Evolutionary conservation across 2,797 vertebrate species (phyloP).

Genomic region (Rhynchotus rufescens): DNA sequence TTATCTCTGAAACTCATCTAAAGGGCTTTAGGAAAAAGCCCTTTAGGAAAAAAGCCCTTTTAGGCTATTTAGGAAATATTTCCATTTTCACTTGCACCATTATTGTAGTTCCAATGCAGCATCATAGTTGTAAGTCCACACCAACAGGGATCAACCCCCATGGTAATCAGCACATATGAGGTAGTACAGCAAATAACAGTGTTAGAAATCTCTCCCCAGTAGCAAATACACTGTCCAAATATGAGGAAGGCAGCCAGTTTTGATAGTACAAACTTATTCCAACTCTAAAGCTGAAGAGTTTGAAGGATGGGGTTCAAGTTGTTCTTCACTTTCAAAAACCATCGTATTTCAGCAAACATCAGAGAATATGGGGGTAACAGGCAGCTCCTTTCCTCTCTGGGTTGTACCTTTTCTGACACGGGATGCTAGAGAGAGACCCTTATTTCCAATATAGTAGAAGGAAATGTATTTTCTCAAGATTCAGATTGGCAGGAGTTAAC

Average conservation of each 20-base stretch:
- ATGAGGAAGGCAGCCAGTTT: neutral
- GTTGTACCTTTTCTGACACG: neutral
- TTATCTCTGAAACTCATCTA: neutral
- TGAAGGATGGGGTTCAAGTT: neutral
- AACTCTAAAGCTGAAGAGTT: neutral
- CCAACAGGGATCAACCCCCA: neutral
- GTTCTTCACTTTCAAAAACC: neutral
- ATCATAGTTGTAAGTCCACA: neutral
- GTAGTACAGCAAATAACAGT: neutral
- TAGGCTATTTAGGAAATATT: neutral
- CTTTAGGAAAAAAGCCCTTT: neutral
- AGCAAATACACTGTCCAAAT: neutral
- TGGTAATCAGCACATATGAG: neutral
- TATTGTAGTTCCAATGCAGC: neutral
- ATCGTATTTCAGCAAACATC: neutral
- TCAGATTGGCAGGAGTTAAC: neutral
- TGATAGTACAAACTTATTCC: neutral
- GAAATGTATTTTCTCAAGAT: neutral
- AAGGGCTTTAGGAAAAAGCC: neutral
- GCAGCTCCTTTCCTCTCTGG: neutral
- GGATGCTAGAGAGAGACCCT: neutral
- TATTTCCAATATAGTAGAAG: neutral
- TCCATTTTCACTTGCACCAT: neutral
- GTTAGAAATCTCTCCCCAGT: neutral
- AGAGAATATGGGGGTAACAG: neutral